Conservation (phyloP, 2,113 vertebrate genomes). For the Ictalurus punctatus region DNA sequence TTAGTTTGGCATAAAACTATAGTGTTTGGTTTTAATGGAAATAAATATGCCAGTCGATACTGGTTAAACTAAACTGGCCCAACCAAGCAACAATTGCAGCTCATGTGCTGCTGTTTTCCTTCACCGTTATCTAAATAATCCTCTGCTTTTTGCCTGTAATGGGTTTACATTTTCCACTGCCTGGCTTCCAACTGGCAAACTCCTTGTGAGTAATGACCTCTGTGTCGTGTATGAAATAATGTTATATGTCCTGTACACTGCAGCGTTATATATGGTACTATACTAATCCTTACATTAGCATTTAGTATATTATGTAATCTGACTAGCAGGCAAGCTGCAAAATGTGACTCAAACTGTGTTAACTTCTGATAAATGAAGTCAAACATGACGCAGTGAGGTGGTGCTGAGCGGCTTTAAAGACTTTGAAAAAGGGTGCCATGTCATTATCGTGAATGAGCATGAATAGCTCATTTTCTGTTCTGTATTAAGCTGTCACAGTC, state of each 20-base stretch:
- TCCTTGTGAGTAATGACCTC: background rate
- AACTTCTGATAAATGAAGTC: background rate
- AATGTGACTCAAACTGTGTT: background rate
- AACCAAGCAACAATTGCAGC: background rate
- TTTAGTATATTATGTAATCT: background rate
- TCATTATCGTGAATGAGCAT: background rate
- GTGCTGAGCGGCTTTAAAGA: background rate
- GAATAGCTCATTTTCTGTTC: background rate
- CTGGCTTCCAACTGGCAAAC: background rate
- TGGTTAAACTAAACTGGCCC: background rate
- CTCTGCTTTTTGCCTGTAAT: background rate
- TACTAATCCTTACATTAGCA: background rate
- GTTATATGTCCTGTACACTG: background rate
- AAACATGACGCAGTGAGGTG: background rate
- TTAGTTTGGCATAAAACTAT: background rate
- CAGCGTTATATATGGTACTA: background rate
- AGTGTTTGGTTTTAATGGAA: constrained; percentile 3
- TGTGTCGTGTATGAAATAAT: background rate
- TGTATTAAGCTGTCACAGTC: background rate
- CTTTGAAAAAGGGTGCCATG: background rate
- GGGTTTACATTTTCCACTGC: background rate
- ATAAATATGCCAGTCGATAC: background rate
- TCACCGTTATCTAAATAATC: background rate
- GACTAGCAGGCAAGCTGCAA: background rate
- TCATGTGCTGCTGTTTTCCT: background rate